Evolutionary conservation across 2,888 invertebrate species (phyloP).

Genomic region (Meteorus colon): DNA sequence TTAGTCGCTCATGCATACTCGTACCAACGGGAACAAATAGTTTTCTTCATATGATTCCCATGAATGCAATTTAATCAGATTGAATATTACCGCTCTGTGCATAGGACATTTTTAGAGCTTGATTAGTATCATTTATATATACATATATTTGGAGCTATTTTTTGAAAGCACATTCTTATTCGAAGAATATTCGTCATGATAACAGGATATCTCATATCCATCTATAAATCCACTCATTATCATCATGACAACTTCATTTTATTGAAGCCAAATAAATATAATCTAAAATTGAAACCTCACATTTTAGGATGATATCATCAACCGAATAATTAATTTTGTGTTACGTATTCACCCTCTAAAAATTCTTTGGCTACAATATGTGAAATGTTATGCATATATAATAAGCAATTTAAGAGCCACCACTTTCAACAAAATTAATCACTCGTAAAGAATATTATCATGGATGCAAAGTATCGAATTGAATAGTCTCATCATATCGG

Average conservation of each 20-base stretch:
- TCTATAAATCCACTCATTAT: background rate
- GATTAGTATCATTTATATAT: background rate
- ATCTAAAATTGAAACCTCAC: background rate
- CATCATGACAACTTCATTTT: background rate
- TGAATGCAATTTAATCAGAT: constrained; percentile 6
- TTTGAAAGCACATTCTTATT: background rate
- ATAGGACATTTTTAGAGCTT: background rate
- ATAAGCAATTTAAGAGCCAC: background rate
- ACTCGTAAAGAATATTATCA: background rate
- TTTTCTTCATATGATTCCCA: constrained; percentile 22
- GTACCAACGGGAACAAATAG: constrained; percentile 3
- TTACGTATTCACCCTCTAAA: background rate
- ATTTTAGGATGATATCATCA: background rate
- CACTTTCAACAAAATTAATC: background rate
- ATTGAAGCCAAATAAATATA: background rate
- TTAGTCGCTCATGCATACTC: background rate
- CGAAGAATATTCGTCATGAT: background rate
- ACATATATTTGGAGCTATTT: background rate
- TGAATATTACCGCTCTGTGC: background rate
- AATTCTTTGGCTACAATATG: background rate
- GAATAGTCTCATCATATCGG: background rate
- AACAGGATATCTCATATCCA: background rate
- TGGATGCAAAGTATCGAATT: background rate
- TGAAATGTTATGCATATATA: background rate
- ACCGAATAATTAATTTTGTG: background rate